Evolutionary conservation across 2,797 vertebrate genomes (phyloP).

Genomic region (Pagetopsis macropterus): DNA sequence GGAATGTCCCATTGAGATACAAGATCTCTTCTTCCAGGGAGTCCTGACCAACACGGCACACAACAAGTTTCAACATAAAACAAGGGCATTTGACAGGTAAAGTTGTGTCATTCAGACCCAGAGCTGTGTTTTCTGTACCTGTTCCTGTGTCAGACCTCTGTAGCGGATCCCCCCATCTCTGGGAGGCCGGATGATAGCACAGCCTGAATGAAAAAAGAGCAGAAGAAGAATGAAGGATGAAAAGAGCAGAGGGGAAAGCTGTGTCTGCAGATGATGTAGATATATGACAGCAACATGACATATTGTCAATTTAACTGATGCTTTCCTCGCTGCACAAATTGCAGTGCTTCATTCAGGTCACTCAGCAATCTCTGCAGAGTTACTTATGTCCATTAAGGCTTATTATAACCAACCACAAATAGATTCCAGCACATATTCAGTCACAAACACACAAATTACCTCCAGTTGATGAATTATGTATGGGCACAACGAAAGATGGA

Average conservation of each 20-base stretch:
- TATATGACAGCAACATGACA: constrained; percentile 37
- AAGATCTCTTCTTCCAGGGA: too few relatives aligned
- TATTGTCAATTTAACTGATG: constrained; percentile 46
- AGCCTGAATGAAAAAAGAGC: constrained; percentile 79
- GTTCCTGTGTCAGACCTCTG: constrained; percentile 91
- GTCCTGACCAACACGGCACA: too few relatives aligned
- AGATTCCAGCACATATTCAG: constrained; percentile 21
- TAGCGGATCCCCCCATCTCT: constrained; percentile 94
- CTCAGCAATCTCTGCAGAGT: constrained; percentile 52
- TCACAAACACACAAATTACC: constrained; percentile 76
- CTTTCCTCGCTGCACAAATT: constrained; percentile 43
- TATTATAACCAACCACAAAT: constrained; percentile 44
- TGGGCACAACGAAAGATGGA: constrained; percentile 80
- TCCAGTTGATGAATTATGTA: constrained; percentile 86
- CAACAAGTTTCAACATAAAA: too few relatives aligned
- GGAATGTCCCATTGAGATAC: too few relatives aligned
- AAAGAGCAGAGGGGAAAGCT: constrained; percentile 15
- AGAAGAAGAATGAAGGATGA: constrained; percentile 25
- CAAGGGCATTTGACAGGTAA: background rate
- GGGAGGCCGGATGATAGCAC: constrained; percentile 92
- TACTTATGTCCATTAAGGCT: constrained; percentile 56
- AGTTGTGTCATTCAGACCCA: background rate
- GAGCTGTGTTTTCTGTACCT: constrained; percentile 68
- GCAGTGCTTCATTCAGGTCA: constrained; percentile 57
- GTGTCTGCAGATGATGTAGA: constrained; percentile 35